phyloP scores from a whole-genome alignment of 2,797 vertebrate species.

The Epinephelus coioides region DNA sequence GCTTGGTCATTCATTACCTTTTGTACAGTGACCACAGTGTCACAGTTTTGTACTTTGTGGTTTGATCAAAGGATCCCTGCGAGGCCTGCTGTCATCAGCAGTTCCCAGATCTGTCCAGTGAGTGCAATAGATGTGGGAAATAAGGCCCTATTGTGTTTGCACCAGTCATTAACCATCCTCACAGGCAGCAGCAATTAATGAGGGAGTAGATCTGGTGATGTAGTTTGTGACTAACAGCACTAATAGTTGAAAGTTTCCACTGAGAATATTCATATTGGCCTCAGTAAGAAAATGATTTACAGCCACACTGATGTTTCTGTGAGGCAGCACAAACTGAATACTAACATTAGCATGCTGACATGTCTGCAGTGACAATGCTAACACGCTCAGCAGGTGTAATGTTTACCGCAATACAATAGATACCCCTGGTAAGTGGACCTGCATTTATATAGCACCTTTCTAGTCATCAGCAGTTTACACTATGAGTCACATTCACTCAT shows the following conservation, averaged over 20 bases:
- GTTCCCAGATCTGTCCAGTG: constrained; percentile 46
- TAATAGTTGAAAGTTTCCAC: neutral
- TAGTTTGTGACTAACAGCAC: constrained; percentile 3
- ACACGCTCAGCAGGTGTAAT: neutral
- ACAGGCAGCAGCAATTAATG: constrained; percentile 12
- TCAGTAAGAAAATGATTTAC: neutral
- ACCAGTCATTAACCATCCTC: constrained; percentile 54
- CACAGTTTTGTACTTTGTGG: constrained; percentile 67
- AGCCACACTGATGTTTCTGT: neutral
- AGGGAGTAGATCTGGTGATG: constrained; percentile 5
- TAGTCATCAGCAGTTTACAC: too few relatives aligned
- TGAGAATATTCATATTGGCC: neutral
- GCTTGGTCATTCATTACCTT: constrained; percentile 62
- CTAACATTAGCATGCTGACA: neutral
- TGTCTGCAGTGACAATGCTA: neutral
- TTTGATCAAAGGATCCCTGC: constrained; percentile 55
- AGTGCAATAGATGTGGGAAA: constrained; percentile 29
- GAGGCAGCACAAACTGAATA: neutral
- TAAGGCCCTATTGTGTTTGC: constrained; percentile 30
- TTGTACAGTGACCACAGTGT: constrained; percentile 7
- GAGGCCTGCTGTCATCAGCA: constrained; percentile 64
- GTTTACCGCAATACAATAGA: neutral
- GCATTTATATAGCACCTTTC: too few relatives aligned
- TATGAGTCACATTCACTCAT: too few relatives aligned
- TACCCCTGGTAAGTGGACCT: too few relatives aligned